Conservation (phyloP, 1,140 invertebrate genomes). For the Drosophila kanapiae region DNA sequence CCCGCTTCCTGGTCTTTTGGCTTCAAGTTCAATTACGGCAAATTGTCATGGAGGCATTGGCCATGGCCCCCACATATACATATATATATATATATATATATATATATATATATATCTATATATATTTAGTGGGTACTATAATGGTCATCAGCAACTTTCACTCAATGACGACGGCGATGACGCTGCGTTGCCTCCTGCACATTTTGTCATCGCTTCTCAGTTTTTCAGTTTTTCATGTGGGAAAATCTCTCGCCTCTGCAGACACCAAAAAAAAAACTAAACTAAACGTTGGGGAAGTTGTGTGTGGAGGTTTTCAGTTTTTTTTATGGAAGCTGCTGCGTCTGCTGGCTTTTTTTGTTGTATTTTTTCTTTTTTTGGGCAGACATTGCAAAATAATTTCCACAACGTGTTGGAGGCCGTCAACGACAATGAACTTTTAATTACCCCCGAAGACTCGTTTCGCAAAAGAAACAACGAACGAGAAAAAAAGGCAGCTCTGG, state of each 20-base stretch:
- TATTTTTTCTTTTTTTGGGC: conserved; percentile 43
- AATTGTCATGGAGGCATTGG: conserved; percentile 66
- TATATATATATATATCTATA: background rate
- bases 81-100: background rate
- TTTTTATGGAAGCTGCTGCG: conserved; percentile 21
- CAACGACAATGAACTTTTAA: conserved; percentile 76
- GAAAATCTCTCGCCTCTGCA: conserved; percentile 57
- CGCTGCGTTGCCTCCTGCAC: conserved; percentile 43
- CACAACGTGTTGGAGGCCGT: conserved; percentile 49
- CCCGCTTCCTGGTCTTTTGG: conserved; percentile 56
- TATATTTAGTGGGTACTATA: conserved; percentile 5
- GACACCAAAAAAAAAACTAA: background rate
- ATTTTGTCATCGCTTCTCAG: conserved; percentile 67
- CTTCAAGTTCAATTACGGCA: conserved; percentile 74
- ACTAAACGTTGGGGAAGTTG: conserved; percentile 33
- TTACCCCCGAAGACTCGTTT: conserved; percentile 65
- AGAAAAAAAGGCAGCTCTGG: conserved; percentile 1
- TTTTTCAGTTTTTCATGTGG: conserved; percentile 64
- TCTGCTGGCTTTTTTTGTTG: background rate
- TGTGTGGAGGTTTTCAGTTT: conserved; percentile 15
- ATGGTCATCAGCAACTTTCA: conserved; percentile 40
- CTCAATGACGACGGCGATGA: conserved; percentile 44
- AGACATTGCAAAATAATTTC: conserved; percentile 72
- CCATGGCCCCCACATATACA: conserved; percentile 43
- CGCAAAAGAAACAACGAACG: conserved; percentile 40